These are phyloP conservation scores for Illadopsis cleaveri DNA, from an alignment of 2,113 vertebrate genomes.

Conservation along the genomic window DNA sequence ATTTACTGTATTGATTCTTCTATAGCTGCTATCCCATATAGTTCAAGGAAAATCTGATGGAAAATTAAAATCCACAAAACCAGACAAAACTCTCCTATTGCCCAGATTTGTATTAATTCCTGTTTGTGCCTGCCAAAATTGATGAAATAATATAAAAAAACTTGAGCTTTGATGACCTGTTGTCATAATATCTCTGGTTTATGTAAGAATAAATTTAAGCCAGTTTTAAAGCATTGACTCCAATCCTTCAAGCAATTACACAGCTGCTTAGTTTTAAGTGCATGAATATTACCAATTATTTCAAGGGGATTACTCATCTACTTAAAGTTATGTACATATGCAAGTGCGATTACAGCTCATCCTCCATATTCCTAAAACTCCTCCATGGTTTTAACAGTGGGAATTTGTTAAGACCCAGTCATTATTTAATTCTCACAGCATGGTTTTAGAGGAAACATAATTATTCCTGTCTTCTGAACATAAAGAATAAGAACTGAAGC, in stretches of 20 bases:
- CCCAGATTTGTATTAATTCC: background rate
- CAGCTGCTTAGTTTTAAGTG: conserved; percentile 20
- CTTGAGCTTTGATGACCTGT: background rate
- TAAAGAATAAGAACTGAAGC: background rate
- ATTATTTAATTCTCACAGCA: conserved; percentile 36
- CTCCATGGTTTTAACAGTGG: background rate
- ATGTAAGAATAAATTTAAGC: background rate
- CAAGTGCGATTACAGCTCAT: background rate
- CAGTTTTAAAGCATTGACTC: background rate
- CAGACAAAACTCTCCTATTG: background rate
- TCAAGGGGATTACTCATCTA: conserved; percentile 9
- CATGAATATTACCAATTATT: conserved; percentile 4
- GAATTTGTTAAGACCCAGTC: background rate
- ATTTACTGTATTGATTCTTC: background rate
- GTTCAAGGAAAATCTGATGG: background rate
- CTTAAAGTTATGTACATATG: conserved; percentile 16
- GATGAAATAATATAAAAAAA: background rate
- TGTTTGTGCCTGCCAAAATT: background rate
- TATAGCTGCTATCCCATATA: background rate
- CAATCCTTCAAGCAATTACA: conserved; percentile 11
- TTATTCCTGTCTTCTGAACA: background rate
- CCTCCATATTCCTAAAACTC: background rate
- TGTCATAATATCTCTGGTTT: background rate
- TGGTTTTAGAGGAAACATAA: background rate
- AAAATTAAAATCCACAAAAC: background rate